These are phyloP conservation scores for Cirrhinus molitorella DNA, from an alignment of 2,797 vertebrate species.

Conservation along the genomic window DNA sequence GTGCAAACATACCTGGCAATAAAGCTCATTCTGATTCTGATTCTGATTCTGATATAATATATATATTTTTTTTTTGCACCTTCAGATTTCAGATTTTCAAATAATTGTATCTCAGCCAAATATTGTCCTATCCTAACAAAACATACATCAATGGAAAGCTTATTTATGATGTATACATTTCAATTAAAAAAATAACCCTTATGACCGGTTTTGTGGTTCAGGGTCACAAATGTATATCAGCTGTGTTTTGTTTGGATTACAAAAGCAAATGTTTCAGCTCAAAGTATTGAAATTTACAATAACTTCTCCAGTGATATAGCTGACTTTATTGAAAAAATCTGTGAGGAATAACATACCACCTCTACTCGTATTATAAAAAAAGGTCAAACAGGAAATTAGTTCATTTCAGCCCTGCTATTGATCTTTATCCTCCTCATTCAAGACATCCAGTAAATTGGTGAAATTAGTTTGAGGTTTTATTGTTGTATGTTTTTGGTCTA, in stretches of 20 bases:
- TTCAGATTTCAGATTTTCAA: too few species aligned
- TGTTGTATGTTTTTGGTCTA: background rate
- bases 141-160: too few species aligned
- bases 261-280: background rate
- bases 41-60: too few species aligned
- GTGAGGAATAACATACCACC: background rate
- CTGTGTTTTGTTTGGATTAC: background rate
- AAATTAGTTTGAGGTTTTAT: constrained; percentile 61
- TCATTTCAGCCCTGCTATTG: constrained; percentile 24
- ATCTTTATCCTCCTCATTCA: constrained; percentile 72
- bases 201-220: too few species aligned
- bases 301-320: background rate
- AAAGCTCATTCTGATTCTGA: too few species aligned
- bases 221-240: background rate
- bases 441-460: constrained; percentile 48
- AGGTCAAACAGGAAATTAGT: constrained; percentile 46
- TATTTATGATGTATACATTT: too few species aligned
- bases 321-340: background rate
- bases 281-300: background rate
- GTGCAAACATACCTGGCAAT: too few species aligned
- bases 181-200: too few species aligned
- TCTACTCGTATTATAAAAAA: constrained; percentile 31
- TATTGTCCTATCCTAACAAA: too few species aligned
- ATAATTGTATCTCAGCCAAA: too few species aligned
- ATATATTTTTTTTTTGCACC: too few species aligned